Conservation (phyloP, 2,888 invertebrate genomes). For the Epinotia demarniana region DNA sequence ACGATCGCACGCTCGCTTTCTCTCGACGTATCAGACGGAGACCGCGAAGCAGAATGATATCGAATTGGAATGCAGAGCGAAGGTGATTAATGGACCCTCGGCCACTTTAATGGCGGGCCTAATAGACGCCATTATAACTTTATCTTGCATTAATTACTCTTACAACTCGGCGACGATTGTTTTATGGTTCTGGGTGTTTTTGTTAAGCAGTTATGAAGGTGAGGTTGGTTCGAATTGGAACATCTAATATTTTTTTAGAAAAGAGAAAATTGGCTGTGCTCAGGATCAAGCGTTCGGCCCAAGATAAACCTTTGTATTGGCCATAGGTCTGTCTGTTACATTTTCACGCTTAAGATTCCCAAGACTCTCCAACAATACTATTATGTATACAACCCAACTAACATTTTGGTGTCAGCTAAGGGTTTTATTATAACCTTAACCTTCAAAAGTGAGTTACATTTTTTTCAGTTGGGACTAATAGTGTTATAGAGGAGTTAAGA, state of each 20-base stretch:
- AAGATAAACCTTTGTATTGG: too few relatives aligned
- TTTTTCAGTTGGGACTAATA: too few relatives aligned
- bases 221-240: not conserved
- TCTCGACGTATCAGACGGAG: not conserved
- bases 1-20: not conserved
- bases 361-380: too few relatives aligned
- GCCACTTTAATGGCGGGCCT: conserved; percentile 31
- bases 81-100: not conserved
- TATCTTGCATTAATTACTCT: conserved; percentile 43
- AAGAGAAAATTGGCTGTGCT: too few relatives aligned
- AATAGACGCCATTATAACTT: conserved; percentile 45
- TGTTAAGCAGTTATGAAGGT: conserved; percentile 10
- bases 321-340: too few relatives aligned
- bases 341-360: too few relatives aligned
- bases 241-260: not conserved
- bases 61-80: not conserved
- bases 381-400: too few relatives aligned
- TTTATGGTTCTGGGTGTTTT: conserved; percentile 36
- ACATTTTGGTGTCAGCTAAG: too few relatives aligned
- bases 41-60: not conserved
- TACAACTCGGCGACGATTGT: conserved; percentile 40
- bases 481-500: too few relatives aligned
- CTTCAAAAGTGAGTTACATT: too few relatives aligned
- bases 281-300: too few relatives aligned
- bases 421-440: too few relatives aligned